Base-by-base conservation (phyloP, 2,113 vertebrate species). In the Fulmarus glacialis region DNA sequence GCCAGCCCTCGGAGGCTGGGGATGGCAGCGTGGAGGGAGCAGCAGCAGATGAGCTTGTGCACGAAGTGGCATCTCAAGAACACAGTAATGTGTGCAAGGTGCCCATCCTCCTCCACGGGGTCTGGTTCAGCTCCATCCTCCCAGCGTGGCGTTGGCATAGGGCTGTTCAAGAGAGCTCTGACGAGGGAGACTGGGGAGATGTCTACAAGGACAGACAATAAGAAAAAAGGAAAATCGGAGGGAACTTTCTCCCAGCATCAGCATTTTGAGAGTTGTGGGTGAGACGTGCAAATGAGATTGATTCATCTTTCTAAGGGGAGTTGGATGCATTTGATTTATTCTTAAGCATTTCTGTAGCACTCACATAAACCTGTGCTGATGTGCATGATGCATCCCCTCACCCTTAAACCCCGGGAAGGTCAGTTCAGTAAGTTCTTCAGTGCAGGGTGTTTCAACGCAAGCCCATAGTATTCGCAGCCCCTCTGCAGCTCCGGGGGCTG, bases 91-190 rank as follows among this genome's bases (percentile, higher is more conserved):
- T 19, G 30, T 19, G 29, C 68, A 13, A 13, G 62, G n/a, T 50
- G 53, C 53, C 77, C 55, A 2, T 36, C 40, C 40, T 67, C 38
- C 40, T 32, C 53, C 12, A 0, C 1, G 1, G 29, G 62, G 34
- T 52, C 36, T 7, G 55, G 2, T 60, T 30, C 32, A 21, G 63
- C 62, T 29, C 78, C 58, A 2, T 26, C 66, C 30, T n/a, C 58
- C 18, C 56, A 12, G 55, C 4, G 0, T 3, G 22, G 42, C 12
- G 1, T 8, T 11, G 48, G 47, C 18, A 18, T 9, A 2, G 1
- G 43, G 56, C 36, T 62, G 62, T 9, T n/a, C 21, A 15, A 18
- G 34, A 29, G 9, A 56, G 21, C 27, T 59, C 43, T 21, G 59
- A 14, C 0, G 5, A 36, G 16, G 50, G 71, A 66, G n/a, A 2